phyloP scores from a whole-genome alignment of 2,797 vertebrate genomes.

The Psittacula derbiana region DNA sequence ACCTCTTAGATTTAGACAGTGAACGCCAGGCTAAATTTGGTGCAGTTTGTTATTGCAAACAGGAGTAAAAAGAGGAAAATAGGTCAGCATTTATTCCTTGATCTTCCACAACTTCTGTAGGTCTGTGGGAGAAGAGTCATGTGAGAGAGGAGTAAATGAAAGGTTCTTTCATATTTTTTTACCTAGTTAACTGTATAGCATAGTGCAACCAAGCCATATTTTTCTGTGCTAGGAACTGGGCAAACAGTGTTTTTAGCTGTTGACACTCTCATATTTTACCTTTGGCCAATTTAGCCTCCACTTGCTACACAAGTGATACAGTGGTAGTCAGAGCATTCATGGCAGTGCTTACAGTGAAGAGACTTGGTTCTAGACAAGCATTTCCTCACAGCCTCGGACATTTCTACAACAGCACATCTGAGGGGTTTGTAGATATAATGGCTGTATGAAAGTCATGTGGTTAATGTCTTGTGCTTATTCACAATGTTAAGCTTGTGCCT shows the following conservation, averaged over 20 bases:
- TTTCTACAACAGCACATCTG: background rate
- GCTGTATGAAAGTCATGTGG: background rate
- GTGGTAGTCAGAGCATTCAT: background rate
- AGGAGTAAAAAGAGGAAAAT: background rate
- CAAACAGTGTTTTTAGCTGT: background rate
- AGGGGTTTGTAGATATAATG: background rate
- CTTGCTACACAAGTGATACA: background rate
- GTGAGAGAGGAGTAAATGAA: background rate
- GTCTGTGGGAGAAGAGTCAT: background rate
- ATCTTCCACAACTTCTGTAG: background rate
- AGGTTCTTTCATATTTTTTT: background rate
- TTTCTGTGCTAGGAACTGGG: background rate
- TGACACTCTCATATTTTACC: background rate
- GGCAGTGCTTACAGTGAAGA: background rate
- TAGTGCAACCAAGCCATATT: background rate
- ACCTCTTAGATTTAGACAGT: background rate
- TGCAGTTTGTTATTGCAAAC: background rate
- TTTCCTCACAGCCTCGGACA: accelerated
- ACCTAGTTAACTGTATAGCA: background rate
- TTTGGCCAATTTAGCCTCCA: background rate
- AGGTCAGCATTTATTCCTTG: background rate
- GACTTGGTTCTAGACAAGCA: background rate
- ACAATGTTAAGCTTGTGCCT: background rate
- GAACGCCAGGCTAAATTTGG: background rate
- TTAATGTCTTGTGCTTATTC: background rate